Base-by-base conservation (phyloP, 1,140 invertebrate species). In the Dreissena rostriformis region DNA sequence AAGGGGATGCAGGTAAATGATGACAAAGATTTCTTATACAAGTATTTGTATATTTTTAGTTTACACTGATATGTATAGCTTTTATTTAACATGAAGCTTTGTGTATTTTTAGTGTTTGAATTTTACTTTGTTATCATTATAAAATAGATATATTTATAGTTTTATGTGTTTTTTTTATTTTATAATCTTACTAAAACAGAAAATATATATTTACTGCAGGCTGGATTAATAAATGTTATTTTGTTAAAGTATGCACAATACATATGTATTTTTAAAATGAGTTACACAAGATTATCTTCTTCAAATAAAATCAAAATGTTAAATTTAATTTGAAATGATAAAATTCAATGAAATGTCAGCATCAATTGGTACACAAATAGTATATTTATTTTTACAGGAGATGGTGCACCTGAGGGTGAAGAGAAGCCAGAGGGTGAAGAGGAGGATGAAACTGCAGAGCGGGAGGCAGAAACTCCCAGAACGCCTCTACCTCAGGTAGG, bases 401-500 rank as follows among this genome's bases (percentile, higher is more conserved):
- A 51, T 12, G 49, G 49, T 49, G 67, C 14, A 26, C 63, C 51
- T 8, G 29, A n/a, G 66, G 65, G 19, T 19, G 66, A 49, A 51
- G 39, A 22, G 10, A 70, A 72, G 66, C 49, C 51, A 53, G 70
- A 76, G 55, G 73, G 81, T 52, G 75, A 26, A 28, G 53, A 76
- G 15, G 81, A 66, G 29, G 81, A 75, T 15, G 24, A 12, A 26
- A 67, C 82, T 17, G 70, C 73, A 49, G 85, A 82, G 19, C 75
- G 61, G 53, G 53, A 57, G 55, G 55, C 72, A 70, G 83, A 87
- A 24, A 85, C 55, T 26, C 75, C 74, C 14, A 82, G 82, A 49
- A 87, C 88, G 73, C 90, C 85, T 8, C 61, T 91, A 52, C 90
- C 90, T 26, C 88, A 91, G 85, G 90, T 90, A 79, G 28, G 26